These are phyloP conservation scores for Calliopsis andreniformis DNA, from an alignment of 1,140 invertebrate species.

Conservation along the genomic window DNA sequence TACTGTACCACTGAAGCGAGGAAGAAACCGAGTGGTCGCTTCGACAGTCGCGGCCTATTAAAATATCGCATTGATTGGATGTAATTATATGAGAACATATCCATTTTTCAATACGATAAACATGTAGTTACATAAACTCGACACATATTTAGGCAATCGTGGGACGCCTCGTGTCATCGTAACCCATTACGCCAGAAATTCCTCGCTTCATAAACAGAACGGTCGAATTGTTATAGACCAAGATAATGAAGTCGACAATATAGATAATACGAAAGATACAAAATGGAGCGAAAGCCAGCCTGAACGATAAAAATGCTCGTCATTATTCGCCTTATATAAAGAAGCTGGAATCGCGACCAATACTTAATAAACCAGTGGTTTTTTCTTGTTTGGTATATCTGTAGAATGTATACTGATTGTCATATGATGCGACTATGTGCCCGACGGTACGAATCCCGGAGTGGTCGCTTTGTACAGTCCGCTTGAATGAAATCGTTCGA, in stretches of 20 bases:
- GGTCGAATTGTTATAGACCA: slow-evolving; percentile 32
- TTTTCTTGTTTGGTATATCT: slow-evolving; percentile 49
- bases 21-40: slow-evolving; percentile 67
- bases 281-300: not conserved
- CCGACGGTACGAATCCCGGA: slow-evolving; percentile 54
- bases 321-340: not conserved
- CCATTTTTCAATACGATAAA: slow-evolving; percentile 37
- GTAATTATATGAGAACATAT: slow-evolving; percentile 49
- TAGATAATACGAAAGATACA: not conserved
- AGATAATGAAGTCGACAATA: slow-evolving; percentile 32
- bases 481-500: slow-evolving; percentile 29
- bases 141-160: not conserved
- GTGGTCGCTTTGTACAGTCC: slow-evolving; percentile 65
- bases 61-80: slow-evolving; percentile 59
- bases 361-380: slow-evolving; percentile 20
- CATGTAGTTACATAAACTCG: slow-evolving; percentile 2
- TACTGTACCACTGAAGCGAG: slow-evolving; percentile 68
- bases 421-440: slow-evolving; percentile 71
- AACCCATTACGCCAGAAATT: not conserved
- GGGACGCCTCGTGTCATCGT: not conserved
- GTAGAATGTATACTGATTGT: slow-evolving; percentile 65
- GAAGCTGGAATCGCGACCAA: not conserved
- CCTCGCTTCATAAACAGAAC: slow-evolving; percentile 20
- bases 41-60: slow-evolving; percentile 57
- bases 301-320: not conserved